Base-by-base conservation (phyloP, 2,888 invertebrate genomes). In the Mythimna loreyi region DNA sequence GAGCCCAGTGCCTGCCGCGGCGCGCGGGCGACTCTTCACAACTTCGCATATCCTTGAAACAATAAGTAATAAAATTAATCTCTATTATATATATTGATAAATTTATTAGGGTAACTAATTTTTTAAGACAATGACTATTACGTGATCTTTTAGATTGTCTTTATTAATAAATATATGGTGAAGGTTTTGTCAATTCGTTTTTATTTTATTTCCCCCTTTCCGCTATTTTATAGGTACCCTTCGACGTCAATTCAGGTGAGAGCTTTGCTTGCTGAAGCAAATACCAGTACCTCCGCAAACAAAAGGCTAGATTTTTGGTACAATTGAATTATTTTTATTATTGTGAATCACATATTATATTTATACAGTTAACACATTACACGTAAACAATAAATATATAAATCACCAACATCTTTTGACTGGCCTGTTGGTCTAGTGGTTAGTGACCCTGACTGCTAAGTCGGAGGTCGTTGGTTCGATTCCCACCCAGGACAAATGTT, bases 121-220 rank as follows among this genome's bases (percentile, higher is more conserved):
- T 96, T 96, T 94, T 95, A 96, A 95, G 96, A 92, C 94, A 95
- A 94, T 94, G 94, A 95, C 94, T 94, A 94, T 93, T 95, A 95
- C 92, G 95, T 96, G 96, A 96, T 95, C 96, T 96, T 96, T 96
- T 96, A 96, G 96, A 96, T 95, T 96, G 96, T 96, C 95, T 96
- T 96, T 96, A 96, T 96, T 95, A 95, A 95, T 96, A 95, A 96
- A 96, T 95, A 95, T 94, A 95, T 95, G 96, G 95, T 95, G 95
- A 95, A 96, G 94, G 94, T 96, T 95, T 96, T 93, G 94, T 94
- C 93, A 91, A 92, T 86, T 94, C 87, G 91, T 92, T 94, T 93
- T 94, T 92, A 91, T 94, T 92, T 92, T 91, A 23, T 78, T 64
- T 60, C 66, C 61, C 59, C 40, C 16, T 40, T 50, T 21, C 16